Base-by-base conservation (phyloP, 2,888 invertebrate species). In the Drosophila mercatorum region DNA sequence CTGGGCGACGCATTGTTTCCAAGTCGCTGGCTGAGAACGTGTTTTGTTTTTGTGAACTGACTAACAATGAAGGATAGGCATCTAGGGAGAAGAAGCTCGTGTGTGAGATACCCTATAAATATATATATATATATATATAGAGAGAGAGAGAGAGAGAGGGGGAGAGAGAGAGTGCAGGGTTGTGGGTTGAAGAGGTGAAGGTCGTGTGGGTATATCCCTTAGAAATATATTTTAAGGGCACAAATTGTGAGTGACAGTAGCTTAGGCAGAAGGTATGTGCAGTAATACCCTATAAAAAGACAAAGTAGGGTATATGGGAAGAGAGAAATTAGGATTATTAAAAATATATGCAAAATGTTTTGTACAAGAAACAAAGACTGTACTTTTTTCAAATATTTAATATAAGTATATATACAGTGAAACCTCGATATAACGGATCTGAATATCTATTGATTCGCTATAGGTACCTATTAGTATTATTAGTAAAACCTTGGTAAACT, bases 1-100 rank as follows among this genome's bases (percentile, higher is more conserved):
- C 38, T 17, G 43, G 43, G 43, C 43, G 28, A 22, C 52, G 62
- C 69, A 70, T 78, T 83, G 76, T 83, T 75, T 68, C 55, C 81
- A 78, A 73, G 69, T 66, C 73, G 56, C 55, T 72, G 78, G 40
- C 11, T 55, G 31, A 55, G 41, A 71, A 64, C 52, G 51, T 69
- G 68, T 63, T n/a, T 1, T 49, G 47, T 49, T 34, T 31, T 11
- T 51, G 17, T 44, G 38, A 71, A 71, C 58, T 40, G 68, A 52
- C 65, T 43, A 68, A 69, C 63, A 72, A 72, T 41, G 58, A 59
- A 46, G 51, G 65, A 67, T 36, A 59, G 44, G 6, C 36, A 57
- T 49, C 59, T 34, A 31, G 17, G 36, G 43, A 56, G 41, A 44
- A 46, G 43, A 49, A 36, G 46, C 52, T 55, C 12, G 26, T 43